These are phyloP conservation scores for Tachina lurida DNA, from an alignment of 2,888 invertebrate species.

Conservation along the genomic window DNA sequence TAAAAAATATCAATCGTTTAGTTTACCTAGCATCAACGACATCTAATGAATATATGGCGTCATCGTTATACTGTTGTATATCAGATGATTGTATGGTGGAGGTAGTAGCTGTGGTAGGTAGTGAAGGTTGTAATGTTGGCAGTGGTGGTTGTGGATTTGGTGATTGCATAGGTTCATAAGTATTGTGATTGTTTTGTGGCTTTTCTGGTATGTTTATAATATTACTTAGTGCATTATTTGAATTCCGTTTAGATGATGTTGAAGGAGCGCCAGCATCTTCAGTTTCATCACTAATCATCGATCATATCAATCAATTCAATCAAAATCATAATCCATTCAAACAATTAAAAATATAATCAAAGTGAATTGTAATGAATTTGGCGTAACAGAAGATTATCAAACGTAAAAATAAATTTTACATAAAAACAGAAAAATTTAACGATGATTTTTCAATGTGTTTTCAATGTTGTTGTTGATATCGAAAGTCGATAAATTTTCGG, in stretches of 20 bases:
- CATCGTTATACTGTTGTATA: slow-evolving; percentile 75
- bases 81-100: slow-evolving; percentile 76
- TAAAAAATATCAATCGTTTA: slow-evolving; percentile 35
- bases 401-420: slow-evolving; percentile 21
- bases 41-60: slow-evolving; percentile 80
- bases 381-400: slow-evolving; percentile 20
- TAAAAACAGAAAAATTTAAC: neutral
- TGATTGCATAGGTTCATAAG: slow-evolving; percentile 73
- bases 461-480: slow-evolving; percentile 42
- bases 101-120: slow-evolving; percentile 76
- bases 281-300: slow-evolving; percentile 76
- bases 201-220: slow-evolving; percentile 73
- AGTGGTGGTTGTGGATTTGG: slow-evolving; percentile 71
- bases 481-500: slow-evolving; percentile 27
- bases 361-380: slow-evolving; percentile 56
- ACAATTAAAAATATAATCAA: slow-evolving; percentile 68
- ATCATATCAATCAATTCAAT: slow-evolving; percentile 64
- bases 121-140: slow-evolving; percentile 66
- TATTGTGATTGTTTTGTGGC: slow-evolving; percentile 74
- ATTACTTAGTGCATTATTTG: slow-evolving; percentile 74
- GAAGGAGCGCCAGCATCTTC: slow-evolving; percentile 74
- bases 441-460: slow-evolving; percentile 40
- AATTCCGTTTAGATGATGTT: slow-evolving; percentile 78
- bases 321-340: slow-evolving; percentile 72
- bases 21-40: slow-evolving; percentile 81